A percentile compares a stretch with the other conserved stretches of the same genome.
Conservation (phyloP, 1,140 invertebrate genomes). For the Pachyrhynchus sulphureomaculatus region DNA sequence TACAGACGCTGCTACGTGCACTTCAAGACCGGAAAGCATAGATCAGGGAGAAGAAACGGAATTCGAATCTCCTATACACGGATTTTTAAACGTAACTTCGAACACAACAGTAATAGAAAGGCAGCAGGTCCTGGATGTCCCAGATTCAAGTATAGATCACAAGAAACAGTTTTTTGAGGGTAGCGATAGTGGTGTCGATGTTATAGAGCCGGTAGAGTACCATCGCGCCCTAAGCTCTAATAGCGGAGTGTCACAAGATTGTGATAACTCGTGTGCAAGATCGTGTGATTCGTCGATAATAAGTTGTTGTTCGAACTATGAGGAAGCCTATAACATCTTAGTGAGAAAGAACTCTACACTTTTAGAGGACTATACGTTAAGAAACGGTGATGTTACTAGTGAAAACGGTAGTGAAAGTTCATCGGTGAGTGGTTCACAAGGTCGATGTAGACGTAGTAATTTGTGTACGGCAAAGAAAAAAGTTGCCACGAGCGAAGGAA, state of each 20-base stretch:
- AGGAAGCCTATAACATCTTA: conserved; percentile 59
- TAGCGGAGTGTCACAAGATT: conserved; percentile 65
- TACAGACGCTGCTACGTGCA: not conserved
- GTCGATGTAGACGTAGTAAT: conserved; percentile 38
- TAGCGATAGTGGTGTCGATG: conserved; percentile 77
- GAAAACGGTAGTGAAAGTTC: conserved; percentile 76
- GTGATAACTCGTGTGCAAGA: conserved; percentile 54
- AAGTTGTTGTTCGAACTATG: conserved; percentile 71
- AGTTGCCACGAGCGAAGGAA: not conserved
- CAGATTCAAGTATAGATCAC: conserved; percentile 5
- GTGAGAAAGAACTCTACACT: conserved; percentile 54
- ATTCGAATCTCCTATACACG: conserved; percentile 39
- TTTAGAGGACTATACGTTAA: conserved; percentile 49
- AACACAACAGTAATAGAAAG: conserved; percentile 45
- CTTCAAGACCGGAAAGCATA: not conserved
- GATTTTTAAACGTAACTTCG: conserved; percentile 37
- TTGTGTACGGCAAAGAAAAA: conserved; percentile 48
- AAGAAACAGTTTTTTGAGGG: conserved; percentile 57
- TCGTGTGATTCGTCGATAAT: conserved; percentile 76
- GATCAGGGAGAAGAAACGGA: conserved; percentile 26
- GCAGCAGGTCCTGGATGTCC: not conserved
- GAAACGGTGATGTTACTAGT: conserved; percentile 60
- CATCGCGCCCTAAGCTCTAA: conserved; percentile 57
- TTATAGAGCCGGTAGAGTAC: conserved; percentile 57
- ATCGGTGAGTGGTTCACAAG: conserved; percentile 58